Percentiles rank a stretch among this genome's conserved stretches.
phyloP scores from a whole-genome alignment of 1,140 invertebrate genomes.

The Physella acuta region DNA sequence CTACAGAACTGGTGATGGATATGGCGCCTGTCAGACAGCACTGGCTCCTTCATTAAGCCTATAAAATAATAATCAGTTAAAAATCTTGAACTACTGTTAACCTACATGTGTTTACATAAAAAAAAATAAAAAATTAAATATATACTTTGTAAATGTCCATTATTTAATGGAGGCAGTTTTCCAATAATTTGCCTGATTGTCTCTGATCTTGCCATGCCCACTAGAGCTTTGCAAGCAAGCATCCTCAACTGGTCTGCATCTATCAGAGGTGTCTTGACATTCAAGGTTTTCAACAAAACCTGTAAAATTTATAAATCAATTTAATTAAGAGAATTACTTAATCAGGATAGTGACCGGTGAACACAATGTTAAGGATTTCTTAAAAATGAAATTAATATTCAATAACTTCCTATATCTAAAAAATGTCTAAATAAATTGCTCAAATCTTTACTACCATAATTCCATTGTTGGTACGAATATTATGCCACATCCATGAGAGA shows the following conservation, averaged over 20 bases:
- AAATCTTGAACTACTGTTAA: no score
- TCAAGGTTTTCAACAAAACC: constrained; percentile 72
- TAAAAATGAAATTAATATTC: no score
- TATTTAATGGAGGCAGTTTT: constrained; percentile 91
- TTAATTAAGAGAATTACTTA: no score
- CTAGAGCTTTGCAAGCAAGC: constrained; percentile 84
- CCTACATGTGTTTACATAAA: no score
- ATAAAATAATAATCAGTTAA: no score
- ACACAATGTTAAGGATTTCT: no score
- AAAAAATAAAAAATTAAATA: no score
- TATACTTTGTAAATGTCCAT: constrained; percentile 84
- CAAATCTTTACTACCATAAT: constrained; percentile 94
- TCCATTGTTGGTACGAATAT: constrained; percentile 89
- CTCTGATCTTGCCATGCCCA: constrained; percentile 86
- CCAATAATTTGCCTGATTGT: constrained; percentile 92
- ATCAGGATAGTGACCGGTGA: no score
- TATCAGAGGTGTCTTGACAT: constrained; percentile 90
- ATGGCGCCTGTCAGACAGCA: constrained; percentile 88
- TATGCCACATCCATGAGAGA: constrained; percentile 89
- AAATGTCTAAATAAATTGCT: no score
- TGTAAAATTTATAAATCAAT: no score
- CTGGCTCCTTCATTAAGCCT: constrained; percentile 93
- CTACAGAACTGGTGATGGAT: constrained; percentile 96
- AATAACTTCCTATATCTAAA: no score
- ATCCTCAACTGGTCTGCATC: constrained; percentile 93